Base-by-base conservation (phyloP, 2,797 vertebrate species). In the Hafferia zeledoni region DNA sequence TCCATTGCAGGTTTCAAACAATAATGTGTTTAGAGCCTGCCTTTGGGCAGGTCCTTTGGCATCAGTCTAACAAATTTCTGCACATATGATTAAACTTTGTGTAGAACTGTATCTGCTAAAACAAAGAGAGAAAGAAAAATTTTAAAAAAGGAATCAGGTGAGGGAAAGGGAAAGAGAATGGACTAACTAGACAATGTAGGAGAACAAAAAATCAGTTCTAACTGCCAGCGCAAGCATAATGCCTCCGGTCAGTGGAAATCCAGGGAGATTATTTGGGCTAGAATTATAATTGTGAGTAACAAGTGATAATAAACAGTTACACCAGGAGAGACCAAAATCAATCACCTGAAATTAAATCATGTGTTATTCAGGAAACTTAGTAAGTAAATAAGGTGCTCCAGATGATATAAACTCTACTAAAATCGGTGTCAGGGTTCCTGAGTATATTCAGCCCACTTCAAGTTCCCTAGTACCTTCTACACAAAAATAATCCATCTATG, bases 21-120 rank as follows among this genome's bases (percentile, higher is more conserved):
- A 82, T 93, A 84, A 91, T 77, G 88, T 93, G 88, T 88, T 96
- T 76, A 91, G 88, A 94, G 85, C 50, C 50, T 93, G 94, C 79
- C 70, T 96, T 77, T 86, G 79, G 95, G 92, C 83, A 89, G 86
- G 59, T 43, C 92, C 69, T 68, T 87, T 93, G 95, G 94, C 83
- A 88, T 57, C 78, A 49, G 12, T 55, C 83, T 69, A 89, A 79
- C 31, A 80, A 14, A 89, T 90, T 81, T 90, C 56, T 80, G 55
- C 57, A 87, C 12, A 20, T 68, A 46, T 52, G 53, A 77, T 88
- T 92, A 93, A 91, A 93, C 52, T 63, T 82, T 16, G 28, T 61
- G 30, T 57, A 82, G 72, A 93, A 63, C 57, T 65, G 47, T 60
- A 57, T 25, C 50, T 81, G 41, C 65, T 93, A 71, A 83, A 94